A percentile compares a stretch with the other conserved stretches of the same genome.
Conservation (phyloP, 2,888 invertebrate species). For the Aporophyla lueneburgensis region DNA sequence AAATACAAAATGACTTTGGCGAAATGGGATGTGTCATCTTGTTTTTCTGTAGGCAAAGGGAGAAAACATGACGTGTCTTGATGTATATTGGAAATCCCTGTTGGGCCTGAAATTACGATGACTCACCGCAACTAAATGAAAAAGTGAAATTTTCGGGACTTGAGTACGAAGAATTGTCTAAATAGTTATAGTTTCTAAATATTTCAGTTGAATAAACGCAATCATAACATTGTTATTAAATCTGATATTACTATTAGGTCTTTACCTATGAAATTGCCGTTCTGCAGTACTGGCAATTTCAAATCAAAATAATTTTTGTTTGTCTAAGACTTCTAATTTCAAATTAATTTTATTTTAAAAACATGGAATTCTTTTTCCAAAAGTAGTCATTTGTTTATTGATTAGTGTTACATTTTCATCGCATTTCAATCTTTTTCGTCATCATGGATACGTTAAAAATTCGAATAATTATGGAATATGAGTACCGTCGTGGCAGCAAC, state of each 20-base stretch:
- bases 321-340: too few relatives aligned
- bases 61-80: slow-evolving; percentile 76
- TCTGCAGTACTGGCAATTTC: too few relatives aligned
- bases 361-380: too few relatives aligned
- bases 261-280: too few relatives aligned
- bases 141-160: slow-evolving; percentile 18
- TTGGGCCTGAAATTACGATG: slow-evolving; percentile 58
- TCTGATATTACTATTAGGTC: background rate
- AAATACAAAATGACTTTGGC: slow-evolving; percentile 46
- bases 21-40: slow-evolving; percentile 68
- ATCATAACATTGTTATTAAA: background rate
- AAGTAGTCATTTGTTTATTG: too few relatives aligned
- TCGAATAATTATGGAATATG: too few relatives aligned
- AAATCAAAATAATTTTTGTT: too few relatives aligned
- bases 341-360: too few relatives aligned
- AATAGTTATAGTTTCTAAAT: background rate
- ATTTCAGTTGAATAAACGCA: background rate
- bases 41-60: slow-evolving; percentile 69
- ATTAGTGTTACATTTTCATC: too few relatives aligned
- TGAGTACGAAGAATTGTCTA: background rate
- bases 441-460: too few relatives aligned
- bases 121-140: slow-evolving; percentile 49
- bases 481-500: too few relatives aligned
- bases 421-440: too few relatives aligned
- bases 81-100: slow-evolving; percentile 80